Percentiles rank a stretch among this genome's conserved stretches.
These are phyloP conservation scores for Drosophila nigrodunni DNA, from an alignment of 1,140 invertebrate genomes.

Conservation along the genomic window DNA sequence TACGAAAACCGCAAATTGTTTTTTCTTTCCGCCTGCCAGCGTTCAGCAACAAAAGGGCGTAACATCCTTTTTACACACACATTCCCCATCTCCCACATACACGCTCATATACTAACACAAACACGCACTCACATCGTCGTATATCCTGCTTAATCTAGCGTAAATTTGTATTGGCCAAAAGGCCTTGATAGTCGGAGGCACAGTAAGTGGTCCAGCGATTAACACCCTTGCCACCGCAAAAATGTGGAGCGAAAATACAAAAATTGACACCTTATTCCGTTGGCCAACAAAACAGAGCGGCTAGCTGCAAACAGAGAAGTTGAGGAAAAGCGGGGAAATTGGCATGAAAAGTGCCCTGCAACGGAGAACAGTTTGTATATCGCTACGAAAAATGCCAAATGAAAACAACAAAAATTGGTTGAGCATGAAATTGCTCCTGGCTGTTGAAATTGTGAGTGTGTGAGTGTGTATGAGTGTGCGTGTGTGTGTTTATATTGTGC, in stretches of 20 bases:
- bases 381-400: constrained; percentile 65
- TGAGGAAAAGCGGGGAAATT: neutral
- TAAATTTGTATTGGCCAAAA: constrained; percentile 69
- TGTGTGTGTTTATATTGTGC: neutral
- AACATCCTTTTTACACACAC: constrained; percentile 2
- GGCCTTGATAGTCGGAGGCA: constrained; percentile 43
- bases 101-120: constrained; percentile 2
- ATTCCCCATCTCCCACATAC: neutral
- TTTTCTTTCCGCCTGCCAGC: constrained; percentile 33
- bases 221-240: constrained; percentile 58
- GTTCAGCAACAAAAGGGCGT: constrained; percentile 47
- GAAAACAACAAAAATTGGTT: constrained; percentile 76
- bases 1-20: constrained; percentile 69
- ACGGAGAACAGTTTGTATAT: constrained; percentile 43
- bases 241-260: constrained; percentile 55
- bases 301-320: neutral
- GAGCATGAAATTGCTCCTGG: constrained; percentile 74
- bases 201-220: constrained; percentile 58
- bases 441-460: constrained; percentile 1
- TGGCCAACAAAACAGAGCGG: constrained; percentile 15
- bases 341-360: constrained; percentile 11
- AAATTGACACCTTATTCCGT: constrained; percentile 65
- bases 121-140: constrained; percentile 12
- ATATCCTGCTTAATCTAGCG: constrained; percentile 75
- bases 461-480: neutral